phyloP scores from a whole-genome alignment of 2,888 invertebrate species.

The Protodeltote pygarga region DNA sequence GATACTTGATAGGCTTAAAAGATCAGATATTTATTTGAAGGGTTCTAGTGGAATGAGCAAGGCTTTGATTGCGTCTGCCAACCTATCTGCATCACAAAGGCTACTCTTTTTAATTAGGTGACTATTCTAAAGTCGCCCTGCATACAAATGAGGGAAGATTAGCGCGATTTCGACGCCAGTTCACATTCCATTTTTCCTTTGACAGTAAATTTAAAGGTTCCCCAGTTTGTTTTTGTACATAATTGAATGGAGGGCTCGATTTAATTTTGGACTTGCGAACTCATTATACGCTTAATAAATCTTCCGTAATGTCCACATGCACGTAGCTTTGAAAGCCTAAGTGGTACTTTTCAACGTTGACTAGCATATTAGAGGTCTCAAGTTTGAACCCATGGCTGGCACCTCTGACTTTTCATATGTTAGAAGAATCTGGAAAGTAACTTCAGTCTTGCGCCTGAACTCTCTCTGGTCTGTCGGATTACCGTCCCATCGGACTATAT shows the following conservation, averaged over 20 bases:
- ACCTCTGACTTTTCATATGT: too few relatives aligned
- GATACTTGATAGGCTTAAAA: conserved; percentile 47
- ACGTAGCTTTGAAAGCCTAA: too few relatives aligned
- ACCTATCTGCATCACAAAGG: conserved; percentile 79
- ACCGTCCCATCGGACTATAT: too few relatives aligned
- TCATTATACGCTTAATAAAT: conserved; percentile 21
- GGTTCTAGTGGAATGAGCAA: conserved; percentile 59
- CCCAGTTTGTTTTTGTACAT: conserved; percentile 59
- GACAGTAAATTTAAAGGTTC: conserved; percentile 55
- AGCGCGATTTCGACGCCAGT: conserved; percentile 57
- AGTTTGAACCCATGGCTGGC: too few relatives aligned
- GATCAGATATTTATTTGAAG: conserved; percentile 69
- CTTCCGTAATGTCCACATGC: background rate
- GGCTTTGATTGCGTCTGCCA: conserved; percentile 66
- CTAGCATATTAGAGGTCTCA: too few relatives aligned
- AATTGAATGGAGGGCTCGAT: conserved; percentile 53
- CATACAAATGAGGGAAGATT: conserved; percentile 77
- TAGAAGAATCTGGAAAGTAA: too few relatives aligned
- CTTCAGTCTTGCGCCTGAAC: too few relatives aligned
- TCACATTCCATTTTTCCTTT: conserved; percentile 65
- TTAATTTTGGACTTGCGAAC: conserved; percentile 33
- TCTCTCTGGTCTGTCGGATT: too few relatives aligned
- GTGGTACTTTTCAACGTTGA: too few relatives aligned
- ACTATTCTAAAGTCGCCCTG: conserved; percentile 70
- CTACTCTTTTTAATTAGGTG: conserved; percentile 79